Evolutionary conservation across 2,797 vertebrate species (phyloP).

Genomic region (Momotus momota): DNA sequence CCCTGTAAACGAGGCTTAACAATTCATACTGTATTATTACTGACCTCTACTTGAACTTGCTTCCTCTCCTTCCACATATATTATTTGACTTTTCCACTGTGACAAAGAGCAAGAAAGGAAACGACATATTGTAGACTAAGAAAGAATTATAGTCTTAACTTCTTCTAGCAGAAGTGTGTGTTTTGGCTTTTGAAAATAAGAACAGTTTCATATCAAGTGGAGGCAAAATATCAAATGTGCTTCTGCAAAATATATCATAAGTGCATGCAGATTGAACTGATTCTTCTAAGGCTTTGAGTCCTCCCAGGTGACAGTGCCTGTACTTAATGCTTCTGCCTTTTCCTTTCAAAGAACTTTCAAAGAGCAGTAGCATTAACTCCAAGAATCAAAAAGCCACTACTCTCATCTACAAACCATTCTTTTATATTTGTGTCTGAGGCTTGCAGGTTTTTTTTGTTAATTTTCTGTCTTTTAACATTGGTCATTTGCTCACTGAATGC

Average conservation of each 20-base stretch:
- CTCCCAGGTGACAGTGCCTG: background rate
- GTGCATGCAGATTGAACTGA: background rate
- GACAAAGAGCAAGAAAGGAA: conserved; percentile 32
- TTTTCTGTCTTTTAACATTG: background rate
- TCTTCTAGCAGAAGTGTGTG: conserved; percentile 16
- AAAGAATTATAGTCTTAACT: conserved; percentile 39
- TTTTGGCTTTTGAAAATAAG: conserved; percentile 50
- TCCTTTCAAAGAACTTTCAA: background rate
- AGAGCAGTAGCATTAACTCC: background rate
- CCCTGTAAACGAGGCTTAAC: background rate
- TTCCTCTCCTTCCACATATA: background rate
- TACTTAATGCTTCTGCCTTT: background rate
- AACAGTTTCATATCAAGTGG: background rate
- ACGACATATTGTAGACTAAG: background rate
- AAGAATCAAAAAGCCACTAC: background rate
- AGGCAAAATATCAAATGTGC: conserved; percentile 27
- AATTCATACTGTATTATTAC: background rate
- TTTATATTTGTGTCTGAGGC: background rate
- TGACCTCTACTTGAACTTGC: conserved; percentile 47
- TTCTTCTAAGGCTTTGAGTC: background rate
- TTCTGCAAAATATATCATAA: conserved; percentile 40
- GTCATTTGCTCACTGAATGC: fast-evolving
- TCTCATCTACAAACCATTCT: background rate
- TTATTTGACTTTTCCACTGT: conserved; percentile 53
- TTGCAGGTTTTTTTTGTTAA: background rate